phyloP scores from a whole-genome alignment of 2,113 vertebrate genomes.

The Anas platyrhynchos region DNA sequence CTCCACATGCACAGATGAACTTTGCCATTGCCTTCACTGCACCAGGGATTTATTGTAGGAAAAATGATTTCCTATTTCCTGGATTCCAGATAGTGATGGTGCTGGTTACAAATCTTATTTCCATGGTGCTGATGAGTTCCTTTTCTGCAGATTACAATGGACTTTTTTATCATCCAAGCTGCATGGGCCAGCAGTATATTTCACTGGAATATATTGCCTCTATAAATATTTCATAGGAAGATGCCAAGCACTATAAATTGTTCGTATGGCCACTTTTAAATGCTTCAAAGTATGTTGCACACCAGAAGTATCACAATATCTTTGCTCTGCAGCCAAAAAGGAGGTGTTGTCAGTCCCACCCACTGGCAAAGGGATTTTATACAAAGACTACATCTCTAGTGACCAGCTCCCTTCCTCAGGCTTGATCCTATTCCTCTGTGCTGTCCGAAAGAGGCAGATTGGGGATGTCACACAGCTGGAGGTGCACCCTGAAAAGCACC shows the following conservation, averaged over 20 bases:
- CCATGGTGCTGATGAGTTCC: background rate
- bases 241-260: background rate
- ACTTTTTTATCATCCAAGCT: background rate
- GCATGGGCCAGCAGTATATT: background rate
- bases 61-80: background rate
- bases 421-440: fast-evolving
- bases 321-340: background rate
- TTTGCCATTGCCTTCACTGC: background rate
- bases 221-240: background rate
- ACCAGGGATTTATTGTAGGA: background rate
- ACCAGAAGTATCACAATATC: background rate
- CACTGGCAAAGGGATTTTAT: background rate
- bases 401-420: background rate
- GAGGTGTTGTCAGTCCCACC: background rate
- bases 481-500: background rate
- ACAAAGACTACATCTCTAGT: background rate
- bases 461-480: background rate
- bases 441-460: background rate
- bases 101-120: background rate
- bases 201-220: background rate
- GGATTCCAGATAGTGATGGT: background rate
- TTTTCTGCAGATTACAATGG: background rate
- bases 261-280: background rate
- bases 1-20: fast-evolving
- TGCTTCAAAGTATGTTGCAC: fast-evolving